These are phyloP conservation scores for Anarhynchus alexandrinus DNA, from an alignment of 2,113 vertebrate genomes.

Conservation along the genomic window DNA sequence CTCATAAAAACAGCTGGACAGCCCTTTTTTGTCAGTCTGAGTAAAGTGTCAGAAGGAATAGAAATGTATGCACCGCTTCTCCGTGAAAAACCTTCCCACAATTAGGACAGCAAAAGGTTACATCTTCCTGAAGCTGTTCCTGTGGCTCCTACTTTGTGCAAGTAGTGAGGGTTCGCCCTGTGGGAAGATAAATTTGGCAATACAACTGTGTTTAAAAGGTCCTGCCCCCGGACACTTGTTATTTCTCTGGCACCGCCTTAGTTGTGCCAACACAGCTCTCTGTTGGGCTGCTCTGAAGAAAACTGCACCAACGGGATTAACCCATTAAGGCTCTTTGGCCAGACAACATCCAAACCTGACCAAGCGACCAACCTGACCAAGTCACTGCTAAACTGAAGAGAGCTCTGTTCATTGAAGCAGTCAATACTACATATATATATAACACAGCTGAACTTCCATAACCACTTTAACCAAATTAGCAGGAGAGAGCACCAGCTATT, in stretches of 20 bases:
- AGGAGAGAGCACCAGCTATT: neutral
- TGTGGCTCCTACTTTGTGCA: neutral
- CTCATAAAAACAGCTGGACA: neutral
- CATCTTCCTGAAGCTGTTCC: neutral
- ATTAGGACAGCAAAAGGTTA: neutral
- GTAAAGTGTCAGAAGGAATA: neutral
- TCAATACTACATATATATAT: neutral
- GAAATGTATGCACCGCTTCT: fast-evolving
- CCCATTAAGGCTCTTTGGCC: neutral
- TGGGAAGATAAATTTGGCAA: neutral
- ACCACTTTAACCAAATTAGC: neutral
- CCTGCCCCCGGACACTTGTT: neutral
- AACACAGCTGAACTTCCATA: neutral
- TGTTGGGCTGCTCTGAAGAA: neutral
- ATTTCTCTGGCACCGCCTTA: neutral
- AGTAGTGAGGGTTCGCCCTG: neutral
- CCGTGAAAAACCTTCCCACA: neutral
- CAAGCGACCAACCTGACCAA: too few relatives aligned
- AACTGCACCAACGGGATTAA: neutral
- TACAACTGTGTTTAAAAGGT: neutral
- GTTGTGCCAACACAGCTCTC: neutral
- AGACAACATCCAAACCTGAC: neutral
- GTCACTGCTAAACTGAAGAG: neutral
- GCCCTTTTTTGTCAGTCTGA: neutral
- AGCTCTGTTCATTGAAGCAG: neutral